Evolutionary conservation across 1,140 invertebrate genomes (phyloP).

Genomic region (Bombus haemorrhoidalis): DNA sequence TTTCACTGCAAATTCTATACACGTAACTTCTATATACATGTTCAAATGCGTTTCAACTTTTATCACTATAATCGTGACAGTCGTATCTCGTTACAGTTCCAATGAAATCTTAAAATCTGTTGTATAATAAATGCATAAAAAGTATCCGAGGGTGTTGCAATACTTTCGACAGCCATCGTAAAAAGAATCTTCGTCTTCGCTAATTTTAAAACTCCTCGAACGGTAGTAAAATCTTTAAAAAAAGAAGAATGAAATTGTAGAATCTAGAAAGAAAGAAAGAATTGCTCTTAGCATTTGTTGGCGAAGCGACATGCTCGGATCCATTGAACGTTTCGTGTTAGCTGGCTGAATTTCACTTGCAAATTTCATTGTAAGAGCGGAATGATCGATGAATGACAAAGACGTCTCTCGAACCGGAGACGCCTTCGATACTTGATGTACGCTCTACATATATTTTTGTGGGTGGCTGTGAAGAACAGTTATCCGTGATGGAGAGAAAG

Average conservation of each 20-base stretch:
- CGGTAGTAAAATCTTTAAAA: no score
- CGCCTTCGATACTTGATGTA: slow-evolving; percentile 41
- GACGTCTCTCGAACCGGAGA: slow-evolving; percentile 51
- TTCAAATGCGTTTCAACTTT: no score
- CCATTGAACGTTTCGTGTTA: background rate
- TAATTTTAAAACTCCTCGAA: no score
- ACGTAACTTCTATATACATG: no score
- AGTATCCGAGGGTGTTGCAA: no score
- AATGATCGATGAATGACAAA: slow-evolving; percentile 58
- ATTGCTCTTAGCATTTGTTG: background rate
- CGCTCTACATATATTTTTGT: slow-evolving; percentile 27
- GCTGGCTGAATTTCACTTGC: slow-evolving; percentile 26
- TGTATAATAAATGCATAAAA: no score
- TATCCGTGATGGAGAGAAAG: slow-evolving; percentile 39
- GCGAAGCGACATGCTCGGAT: background rate
- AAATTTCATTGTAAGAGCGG: slow-evolving; percentile 37
- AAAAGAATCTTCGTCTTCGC: no score
- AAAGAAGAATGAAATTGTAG: background rate
- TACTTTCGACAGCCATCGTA: no score
- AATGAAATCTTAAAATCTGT: no score
- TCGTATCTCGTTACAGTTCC: no score
- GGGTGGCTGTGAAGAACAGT: slow-evolving; percentile 42
- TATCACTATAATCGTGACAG: no score
- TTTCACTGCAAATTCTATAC: accelerated
- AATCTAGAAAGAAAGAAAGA: background rate